These are phyloP conservation scores for Rynchops niger DNA, from an alignment of 2,113 vertebrate genomes.

Conservation along the genomic window DNA sequence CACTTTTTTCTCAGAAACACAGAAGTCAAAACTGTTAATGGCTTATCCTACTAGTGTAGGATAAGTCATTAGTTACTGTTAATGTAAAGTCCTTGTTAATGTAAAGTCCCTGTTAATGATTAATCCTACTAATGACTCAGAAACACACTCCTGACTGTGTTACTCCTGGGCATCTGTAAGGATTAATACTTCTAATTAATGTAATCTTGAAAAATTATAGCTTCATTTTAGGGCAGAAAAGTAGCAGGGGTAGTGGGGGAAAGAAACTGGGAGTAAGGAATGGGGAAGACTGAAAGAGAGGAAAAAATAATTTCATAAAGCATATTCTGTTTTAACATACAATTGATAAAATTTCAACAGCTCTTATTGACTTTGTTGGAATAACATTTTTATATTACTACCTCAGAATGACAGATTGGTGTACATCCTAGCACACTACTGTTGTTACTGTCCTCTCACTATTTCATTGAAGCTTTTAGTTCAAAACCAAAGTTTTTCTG, in stretches of 20 bases:
- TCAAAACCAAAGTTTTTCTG: neutral
- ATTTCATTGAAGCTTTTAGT: neutral
- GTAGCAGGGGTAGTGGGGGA: rapidly evolving
- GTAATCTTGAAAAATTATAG: neutral
- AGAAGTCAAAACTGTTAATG: neutral
- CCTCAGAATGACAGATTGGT: neutral
- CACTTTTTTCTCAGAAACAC: neutral
- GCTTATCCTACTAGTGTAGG: neutral
- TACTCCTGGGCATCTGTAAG: neutral
- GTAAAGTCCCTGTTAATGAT: neutral
- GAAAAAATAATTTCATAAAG: neutral
- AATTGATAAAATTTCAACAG: neutral
- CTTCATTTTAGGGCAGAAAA: neutral
- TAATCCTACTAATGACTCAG: neutral
- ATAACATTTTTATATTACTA: neutral
- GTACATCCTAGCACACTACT: neutral
- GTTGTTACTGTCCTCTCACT: neutral
- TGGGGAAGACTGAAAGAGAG: neutral
- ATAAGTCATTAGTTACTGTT: neutral
- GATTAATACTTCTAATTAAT: neutral
- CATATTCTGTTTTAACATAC: neutral
- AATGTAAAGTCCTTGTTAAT: neutral
- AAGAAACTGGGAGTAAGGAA: neutral
- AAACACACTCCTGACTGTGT: neutral
- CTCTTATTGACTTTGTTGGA: neutral